Evolutionary conservation across 2,888 invertebrate genomes (phyloP).

Genomic region (Pyrrhia umbra): DNA sequence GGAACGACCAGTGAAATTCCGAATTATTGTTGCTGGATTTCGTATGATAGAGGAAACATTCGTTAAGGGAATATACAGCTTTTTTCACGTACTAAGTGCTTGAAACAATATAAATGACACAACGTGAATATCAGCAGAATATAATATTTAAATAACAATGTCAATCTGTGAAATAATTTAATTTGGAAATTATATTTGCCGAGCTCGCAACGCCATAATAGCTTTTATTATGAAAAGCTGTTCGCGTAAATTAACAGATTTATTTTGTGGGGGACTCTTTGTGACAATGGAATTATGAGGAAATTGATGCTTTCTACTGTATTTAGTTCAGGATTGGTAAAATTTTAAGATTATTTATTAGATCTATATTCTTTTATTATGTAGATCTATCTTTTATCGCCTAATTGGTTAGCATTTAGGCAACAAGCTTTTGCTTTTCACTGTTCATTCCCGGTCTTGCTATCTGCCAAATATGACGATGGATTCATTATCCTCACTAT

Average conservation of each 20-base stretch:
- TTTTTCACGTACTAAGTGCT: not conserved
- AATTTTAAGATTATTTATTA: not conserved
- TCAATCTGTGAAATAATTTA: slow-evolving; percentile 51
- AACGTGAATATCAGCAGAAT: slow-evolving; percentile 11
- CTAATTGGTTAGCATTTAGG: too few species aligned
- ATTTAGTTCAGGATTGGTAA: not conserved
- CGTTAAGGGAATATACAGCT: not conserved
- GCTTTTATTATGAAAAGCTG: slow-evolving; percentile 41
- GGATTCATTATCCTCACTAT: too few species aligned
- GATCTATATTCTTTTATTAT: not conserved
- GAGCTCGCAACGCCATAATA: slow-evolving; percentile 23
- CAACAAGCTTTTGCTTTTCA: too few species aligned
- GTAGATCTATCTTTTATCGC: not conserved
- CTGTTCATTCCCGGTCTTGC: too few species aligned
- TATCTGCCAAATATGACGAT: too few species aligned
- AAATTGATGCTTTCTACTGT: slow-evolving; percentile 4
- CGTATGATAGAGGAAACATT: not conserved
- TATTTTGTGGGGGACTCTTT: slow-evolving; percentile 25
- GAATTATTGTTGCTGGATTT: slow-evolving; percentile 26
- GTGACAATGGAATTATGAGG: slow-evolving; percentile 2
- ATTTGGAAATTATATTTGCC: slow-evolving; percentile 48
- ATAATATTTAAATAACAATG: slow-evolving; percentile 31
- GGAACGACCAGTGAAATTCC: slow-evolving; percentile 37
- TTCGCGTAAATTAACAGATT: slow-evolving; percentile 38
- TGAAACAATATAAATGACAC: slow-evolving; percentile 2